These are phyloP conservation scores for Torymus aiolomorphi DNA, from an alignment of 2,888 invertebrate genomes.

Conservation along the genomic window DNA sequence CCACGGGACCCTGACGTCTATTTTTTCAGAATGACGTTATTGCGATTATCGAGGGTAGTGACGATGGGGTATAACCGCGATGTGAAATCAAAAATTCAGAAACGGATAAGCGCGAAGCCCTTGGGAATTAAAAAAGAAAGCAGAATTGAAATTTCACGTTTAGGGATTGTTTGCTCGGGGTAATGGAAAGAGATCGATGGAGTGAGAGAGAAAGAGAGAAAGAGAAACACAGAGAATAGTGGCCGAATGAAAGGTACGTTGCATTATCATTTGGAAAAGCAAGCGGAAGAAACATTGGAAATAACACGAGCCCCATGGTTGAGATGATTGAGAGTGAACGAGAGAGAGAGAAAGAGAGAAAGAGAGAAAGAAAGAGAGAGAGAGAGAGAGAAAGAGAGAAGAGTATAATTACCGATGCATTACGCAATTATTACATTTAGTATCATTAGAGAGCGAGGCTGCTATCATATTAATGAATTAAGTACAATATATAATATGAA, in stretches of 20 bases:
- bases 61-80: slow-evolving; percentile 11
- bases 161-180: slow-evolving; percentile 11
- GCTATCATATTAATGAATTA: slow-evolving; percentile 75
- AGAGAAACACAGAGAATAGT: not conserved
- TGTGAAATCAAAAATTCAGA: slow-evolving; percentile 5
- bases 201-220: no score
- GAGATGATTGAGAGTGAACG: slow-evolving; percentile 14
- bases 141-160: not conserved
- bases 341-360: slow-evolving; percentile 20
- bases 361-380: not conserved
- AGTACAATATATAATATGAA: slow-evolving; percentile 74
- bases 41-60: slow-evolving; percentile 71
- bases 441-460: slow-evolving; percentile 75
- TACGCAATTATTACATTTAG: slow-evolving; percentile 75
- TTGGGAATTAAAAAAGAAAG: not conserved
- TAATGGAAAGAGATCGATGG: no score
- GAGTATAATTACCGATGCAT: slow-evolving; percentile 64
- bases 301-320: slow-evolving; percentile 52
- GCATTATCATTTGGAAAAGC: slow-evolving; percentile 69
- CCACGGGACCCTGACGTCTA: slow-evolving; percentile 73
- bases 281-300: slow-evolving; percentile 64
- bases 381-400: slow-evolving; percentile 19
- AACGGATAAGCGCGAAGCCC: not conserved
- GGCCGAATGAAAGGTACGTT: slow-evolving; percentile 1
- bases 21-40: slow-evolving; percentile 75